Percentiles rank a stretch among this genome's conserved stretches.
phyloP scores from a whole-genome alignment of 2,797 vertebrate species.

The Mormyrops attenuatus region DNA sequence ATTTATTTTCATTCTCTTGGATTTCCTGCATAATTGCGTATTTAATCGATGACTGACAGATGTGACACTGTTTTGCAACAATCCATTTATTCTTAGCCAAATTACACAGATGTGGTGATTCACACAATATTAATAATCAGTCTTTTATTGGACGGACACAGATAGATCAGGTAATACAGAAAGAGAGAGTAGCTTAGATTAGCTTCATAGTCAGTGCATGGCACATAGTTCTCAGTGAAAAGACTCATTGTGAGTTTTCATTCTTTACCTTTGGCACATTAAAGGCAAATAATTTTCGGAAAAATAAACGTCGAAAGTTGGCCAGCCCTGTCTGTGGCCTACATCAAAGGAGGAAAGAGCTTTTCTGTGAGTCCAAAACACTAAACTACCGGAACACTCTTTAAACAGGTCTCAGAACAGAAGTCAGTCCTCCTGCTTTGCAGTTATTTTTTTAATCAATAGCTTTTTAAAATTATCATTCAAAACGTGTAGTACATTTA shows the following conservation, averaged over 20 bases:
- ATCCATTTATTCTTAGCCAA: constrained; percentile 18
- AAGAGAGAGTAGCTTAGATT: constrained; percentile 68
- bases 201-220: constrained; percentile 72
- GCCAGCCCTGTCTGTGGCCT: constrained; percentile 54
- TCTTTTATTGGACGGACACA: constrained; percentile 75
- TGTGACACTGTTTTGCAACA: constrained; percentile 7
- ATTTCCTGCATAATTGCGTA: neutral
- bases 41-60: neutral
- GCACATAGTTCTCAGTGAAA: constrained; percentile 73
- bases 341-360: neutral
- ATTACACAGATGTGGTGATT: constrained; percentile 15
- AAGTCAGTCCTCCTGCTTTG: neutral
- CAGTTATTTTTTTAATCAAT: neutral
- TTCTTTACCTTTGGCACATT: constrained; percentile 67
- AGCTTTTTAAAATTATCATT: constrained; percentile 12
- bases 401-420: neutral
- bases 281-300: constrained; percentile 65
- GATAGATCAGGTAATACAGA: constrained; percentile 64
- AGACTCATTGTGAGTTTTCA: constrained; percentile 77
- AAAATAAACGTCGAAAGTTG: constrained; percentile 71
- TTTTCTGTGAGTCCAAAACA: neutral
- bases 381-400: neutral
- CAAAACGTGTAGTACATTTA: neutral
- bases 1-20: constrained; percentile 18
- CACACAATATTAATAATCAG: constrained; percentile 60